These are phyloP conservation scores for Seladonia tumulorum DNA, from an alignment of 2,888 invertebrate species.

Conservation along the genomic window DNA sequence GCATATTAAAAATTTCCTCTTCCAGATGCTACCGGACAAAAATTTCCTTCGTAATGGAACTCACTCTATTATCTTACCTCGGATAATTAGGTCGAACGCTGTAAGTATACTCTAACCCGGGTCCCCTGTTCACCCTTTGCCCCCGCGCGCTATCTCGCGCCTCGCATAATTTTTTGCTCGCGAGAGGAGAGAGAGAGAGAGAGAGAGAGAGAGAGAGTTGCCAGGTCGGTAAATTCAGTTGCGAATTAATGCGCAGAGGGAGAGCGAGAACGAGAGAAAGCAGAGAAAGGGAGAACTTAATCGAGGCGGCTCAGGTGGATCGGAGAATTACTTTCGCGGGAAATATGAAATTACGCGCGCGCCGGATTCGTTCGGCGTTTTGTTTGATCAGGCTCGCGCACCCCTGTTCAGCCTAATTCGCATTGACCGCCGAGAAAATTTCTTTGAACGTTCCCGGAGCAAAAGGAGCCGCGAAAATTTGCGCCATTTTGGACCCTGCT, in stretches of 20 bases:
- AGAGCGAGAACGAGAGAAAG: neutral
- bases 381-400: slow-evolving; percentile 15
- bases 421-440: neutral
- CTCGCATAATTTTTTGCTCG: neutral
- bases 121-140: neutral
- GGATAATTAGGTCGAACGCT: slow-evolving; percentile 59
- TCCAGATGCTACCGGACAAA: slow-evolving; percentile 51
- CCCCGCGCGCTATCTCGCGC: neutral
- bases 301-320: slow-evolving; percentile 31
- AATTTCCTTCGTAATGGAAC: slow-evolving; percentile 59
- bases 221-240: slow-evolving; percentile 44
- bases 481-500: too few species aligned
- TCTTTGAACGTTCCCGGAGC: neutral
- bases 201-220: slow-evolving; percentile 9
- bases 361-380: slow-evolving; percentile 15
- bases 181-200: neutral
- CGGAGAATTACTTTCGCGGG: slow-evolving; percentile 33
- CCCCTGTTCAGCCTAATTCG: slow-evolving; percentile 14
- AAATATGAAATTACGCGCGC: slow-evolving; percentile 39
- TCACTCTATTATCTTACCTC: slow-evolving; percentile 61
- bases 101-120: slow-evolving; percentile 18
- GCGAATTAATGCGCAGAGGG: slow-evolving; percentile 40
- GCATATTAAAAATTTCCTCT: slow-evolving; percentile 53
- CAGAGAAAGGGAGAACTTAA: slow-evolving; percentile 18
- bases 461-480: neutral